A percentile compares a stretch with the other conserved stretches of the same genome.
phyloP scores from a whole-genome alignment of 2,113 vertebrate genomes.

The Egretta garzetta region DNA sequence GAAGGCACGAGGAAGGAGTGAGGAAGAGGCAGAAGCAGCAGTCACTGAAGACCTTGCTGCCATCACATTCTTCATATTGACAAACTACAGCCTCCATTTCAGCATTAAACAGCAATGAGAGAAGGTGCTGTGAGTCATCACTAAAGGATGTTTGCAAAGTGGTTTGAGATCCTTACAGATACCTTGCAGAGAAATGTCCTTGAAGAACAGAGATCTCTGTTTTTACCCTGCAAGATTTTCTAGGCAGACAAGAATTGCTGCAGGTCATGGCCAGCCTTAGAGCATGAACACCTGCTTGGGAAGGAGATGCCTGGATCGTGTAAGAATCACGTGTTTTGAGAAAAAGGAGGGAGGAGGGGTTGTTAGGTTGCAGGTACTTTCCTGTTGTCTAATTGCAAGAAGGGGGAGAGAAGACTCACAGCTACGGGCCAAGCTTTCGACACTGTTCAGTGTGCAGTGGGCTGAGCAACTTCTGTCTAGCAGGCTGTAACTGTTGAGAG shows the following conservation, averaged over 20 bases:
- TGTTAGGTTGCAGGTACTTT: background rate
- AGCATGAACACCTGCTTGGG: background rate
- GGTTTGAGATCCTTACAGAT: background rate
- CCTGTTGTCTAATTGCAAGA: background rate
- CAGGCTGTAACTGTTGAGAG: background rate
- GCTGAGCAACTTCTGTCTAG: background rate
- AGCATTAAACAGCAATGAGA: background rate
- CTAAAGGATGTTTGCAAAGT: background rate
- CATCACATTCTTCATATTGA: background rate
- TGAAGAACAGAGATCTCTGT: background rate
- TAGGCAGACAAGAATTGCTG: background rate
- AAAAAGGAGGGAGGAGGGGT: background rate
- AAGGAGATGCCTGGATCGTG: background rate
- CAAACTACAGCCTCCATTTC: background rate
- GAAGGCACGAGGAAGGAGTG: background rate
- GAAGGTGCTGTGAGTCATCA: slow-evolving; percentile 5
- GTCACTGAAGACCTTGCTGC: background rate
- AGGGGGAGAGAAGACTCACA: background rate
- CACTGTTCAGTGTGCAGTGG: background rate
- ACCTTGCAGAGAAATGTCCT: background rate
- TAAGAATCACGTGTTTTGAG: background rate
- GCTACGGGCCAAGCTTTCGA: background rate
- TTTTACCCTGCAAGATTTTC: background rate
- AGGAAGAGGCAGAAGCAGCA: background rate
- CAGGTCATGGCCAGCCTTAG: background rate